phyloP scores from a whole-genome alignment of 1,140 invertebrate species.

The Samia ricini region DNA sequence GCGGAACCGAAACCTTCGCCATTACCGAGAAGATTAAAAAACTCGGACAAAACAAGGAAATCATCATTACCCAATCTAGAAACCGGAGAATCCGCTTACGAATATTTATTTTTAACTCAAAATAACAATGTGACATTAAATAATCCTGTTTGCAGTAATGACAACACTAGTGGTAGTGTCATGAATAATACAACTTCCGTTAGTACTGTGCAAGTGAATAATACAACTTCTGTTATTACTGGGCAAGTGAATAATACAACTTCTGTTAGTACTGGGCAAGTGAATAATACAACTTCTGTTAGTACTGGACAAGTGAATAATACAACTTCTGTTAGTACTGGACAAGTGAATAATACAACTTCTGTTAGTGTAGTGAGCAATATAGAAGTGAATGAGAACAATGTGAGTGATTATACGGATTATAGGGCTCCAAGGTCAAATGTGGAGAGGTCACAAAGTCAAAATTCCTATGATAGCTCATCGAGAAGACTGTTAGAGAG shows the following conservation, averaged over 20 bases:
- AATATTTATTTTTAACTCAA: constrained; percentile 52
- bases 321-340: not conserved
- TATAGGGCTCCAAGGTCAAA: constrained; percentile 34
- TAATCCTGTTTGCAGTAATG: not conserved
- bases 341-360: not conserved
- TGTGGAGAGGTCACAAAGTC: constrained; percentile 58
- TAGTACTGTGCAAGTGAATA: not conserved
- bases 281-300: constrained; percentile 18
- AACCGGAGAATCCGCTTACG: constrained; percentile 45
- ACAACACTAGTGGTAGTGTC: not conserved
- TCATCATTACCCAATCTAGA: constrained; percentile 63
- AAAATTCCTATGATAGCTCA: constrained; percentile 51
- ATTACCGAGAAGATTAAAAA: constrained; percentile 34
- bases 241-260: not conserved
- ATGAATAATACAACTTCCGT: not conserved
- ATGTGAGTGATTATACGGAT: not conserved
- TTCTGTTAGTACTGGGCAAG: constrained; percentile 12
- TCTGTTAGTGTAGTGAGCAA: not conserved
- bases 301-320: not conserved
- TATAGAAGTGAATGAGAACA: not conserved
- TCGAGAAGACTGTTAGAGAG: constrained; percentile 30
- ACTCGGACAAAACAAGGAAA: constrained; percentile 50
- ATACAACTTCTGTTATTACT: not conserved
- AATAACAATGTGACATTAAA: constrained; percentile 15
- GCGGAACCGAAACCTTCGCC: constrained; percentile 37